These are phyloP conservation scores for Brenthis ino DNA, from an alignment of 2,888 invertebrate species.

Conservation along the genomic window DNA sequence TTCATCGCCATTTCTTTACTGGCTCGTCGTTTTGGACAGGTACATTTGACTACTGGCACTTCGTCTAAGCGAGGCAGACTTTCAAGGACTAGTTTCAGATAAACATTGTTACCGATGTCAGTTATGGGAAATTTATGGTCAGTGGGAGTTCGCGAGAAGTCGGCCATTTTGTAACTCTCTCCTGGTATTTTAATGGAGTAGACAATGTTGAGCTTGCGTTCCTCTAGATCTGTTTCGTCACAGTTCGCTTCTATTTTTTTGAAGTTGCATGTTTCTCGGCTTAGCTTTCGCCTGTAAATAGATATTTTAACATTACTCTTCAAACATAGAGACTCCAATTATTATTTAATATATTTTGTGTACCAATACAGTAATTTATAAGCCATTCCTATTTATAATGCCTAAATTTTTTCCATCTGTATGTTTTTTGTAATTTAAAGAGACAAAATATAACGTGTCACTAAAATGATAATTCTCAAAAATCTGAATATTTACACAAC, in stretches of 20 bases:
- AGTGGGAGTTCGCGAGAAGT: constrained; percentile 82
- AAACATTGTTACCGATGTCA: constrained; percentile 84
- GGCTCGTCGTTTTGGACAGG: constrained; percentile 63
- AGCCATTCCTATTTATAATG: neutral
- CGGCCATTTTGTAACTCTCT: constrained; percentile 79
- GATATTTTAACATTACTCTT: neutral
- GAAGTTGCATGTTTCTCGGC: constrained; percentile 76
- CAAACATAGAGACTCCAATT: neutral
- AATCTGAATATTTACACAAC: no score
- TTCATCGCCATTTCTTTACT: constrained; percentile 60
- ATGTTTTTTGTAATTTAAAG: neutral
- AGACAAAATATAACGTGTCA: no score
- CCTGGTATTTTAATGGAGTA: constrained; percentile 87
- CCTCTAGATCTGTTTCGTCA: constrained; percentile 60
- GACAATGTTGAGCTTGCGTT: constrained; percentile 79
- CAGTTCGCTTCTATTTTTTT: constrained; percentile 76
- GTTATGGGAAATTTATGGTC: constrained; percentile 89
- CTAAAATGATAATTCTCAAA: no score
- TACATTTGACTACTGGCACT: constrained; percentile 84
- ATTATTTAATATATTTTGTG: neutral
- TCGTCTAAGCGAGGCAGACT: constrained; percentile 89
- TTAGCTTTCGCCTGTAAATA: constrained; percentile 69
- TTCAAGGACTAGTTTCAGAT: constrained; percentile 83
- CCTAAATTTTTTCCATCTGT: neutral
- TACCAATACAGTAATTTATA: neutral